Percentiles rank a stretch among this genome's conserved stretches.
These are phyloP conservation scores for Zoanthus sociatus DNA, from an alignment of 92 coral and sea anemone genomes.

Conservation along the genomic window DNA sequence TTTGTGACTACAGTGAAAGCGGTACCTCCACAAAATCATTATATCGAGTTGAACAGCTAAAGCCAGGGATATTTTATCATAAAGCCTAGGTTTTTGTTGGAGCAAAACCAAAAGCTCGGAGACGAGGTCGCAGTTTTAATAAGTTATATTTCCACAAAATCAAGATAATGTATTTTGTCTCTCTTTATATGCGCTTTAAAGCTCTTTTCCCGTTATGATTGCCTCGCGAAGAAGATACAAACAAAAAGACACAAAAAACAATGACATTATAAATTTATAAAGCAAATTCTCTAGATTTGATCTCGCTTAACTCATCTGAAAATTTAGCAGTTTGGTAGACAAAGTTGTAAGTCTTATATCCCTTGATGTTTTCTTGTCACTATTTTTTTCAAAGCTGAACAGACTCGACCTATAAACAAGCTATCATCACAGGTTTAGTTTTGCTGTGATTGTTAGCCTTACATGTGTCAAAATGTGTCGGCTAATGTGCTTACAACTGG, in stretches of 20 bases:
- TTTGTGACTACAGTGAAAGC: neutral
- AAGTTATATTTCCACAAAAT: too few relatives aligned
- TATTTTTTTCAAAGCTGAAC: slow-evolving; percentile 21
- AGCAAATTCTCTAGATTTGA: slow-evolving; percentile 40
- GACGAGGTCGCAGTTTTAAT: neutral
- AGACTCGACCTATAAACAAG: neutral
- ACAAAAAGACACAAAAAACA: neutral
- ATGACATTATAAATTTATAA: slow-evolving; percentile 41
- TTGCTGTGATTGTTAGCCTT: slow-evolving; percentile 18
- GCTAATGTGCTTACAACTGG: slow-evolving; percentile 30
- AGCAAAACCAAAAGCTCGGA: too few relatives aligned
- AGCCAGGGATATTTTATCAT: neutral
- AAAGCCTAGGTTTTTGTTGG: neutral
- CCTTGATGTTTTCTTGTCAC: neutral
- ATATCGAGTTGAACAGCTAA: slow-evolving; percentile 10
- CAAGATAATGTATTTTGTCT: neutral
- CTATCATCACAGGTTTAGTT: neutral
- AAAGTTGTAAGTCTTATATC: neutral
- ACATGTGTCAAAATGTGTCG: slow-evolving; percentile 39
- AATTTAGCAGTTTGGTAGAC: neutral
- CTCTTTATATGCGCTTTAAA: neutral
- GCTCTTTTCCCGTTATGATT: neutral
- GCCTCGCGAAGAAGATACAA: neutral
- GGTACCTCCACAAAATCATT: slow-evolving; percentile 2
- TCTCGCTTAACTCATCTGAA: slow-evolving; percentile 28